These are phyloP conservation scores for Bos javanicus DNA, from an alignment of 2,113 vertebrate species.

Conservation along the genomic window DNA sequence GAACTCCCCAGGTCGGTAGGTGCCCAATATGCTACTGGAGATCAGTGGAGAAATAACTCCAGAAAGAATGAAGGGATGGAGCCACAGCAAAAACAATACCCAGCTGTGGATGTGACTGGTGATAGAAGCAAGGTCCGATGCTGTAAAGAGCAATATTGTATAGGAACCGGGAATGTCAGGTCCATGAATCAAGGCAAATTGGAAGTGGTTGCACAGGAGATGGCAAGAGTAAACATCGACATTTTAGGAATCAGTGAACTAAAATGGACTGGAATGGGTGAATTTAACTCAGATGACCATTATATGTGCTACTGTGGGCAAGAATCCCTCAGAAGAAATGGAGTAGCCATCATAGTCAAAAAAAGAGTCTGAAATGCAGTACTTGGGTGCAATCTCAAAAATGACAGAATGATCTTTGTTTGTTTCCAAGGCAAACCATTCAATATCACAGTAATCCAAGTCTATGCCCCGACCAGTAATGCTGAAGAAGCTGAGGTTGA, in stretches of 20 bases:
- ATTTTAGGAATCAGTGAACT: background rate
- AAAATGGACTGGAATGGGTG: background rate
- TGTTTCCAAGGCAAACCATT: background rate
- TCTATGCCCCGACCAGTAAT: accelerated
- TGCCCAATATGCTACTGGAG: background rate
- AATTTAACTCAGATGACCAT: background rate
- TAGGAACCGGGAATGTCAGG: background rate
- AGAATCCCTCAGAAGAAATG: background rate
- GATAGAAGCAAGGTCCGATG: accelerated
- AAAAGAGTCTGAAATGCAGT: background rate
- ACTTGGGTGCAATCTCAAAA: background rate
- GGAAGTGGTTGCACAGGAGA: background rate
- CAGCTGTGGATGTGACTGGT: background rate
- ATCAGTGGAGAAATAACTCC: background rate
- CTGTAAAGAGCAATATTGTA: background rate
- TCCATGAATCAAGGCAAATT: background rate
- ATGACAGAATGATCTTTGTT: background rate
- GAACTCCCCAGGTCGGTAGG: background rate
- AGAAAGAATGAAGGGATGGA: background rate
- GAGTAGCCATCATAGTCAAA: background rate
- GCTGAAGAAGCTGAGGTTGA: background rate
- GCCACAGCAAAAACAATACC: background rate
- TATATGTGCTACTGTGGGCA: background rate
- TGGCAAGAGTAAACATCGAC: accelerated
- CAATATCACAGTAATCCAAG: background rate